phyloP scores from a whole-genome alignment of 2,113 vertebrate genomes.

The Hypanus sabinus region DNA sequence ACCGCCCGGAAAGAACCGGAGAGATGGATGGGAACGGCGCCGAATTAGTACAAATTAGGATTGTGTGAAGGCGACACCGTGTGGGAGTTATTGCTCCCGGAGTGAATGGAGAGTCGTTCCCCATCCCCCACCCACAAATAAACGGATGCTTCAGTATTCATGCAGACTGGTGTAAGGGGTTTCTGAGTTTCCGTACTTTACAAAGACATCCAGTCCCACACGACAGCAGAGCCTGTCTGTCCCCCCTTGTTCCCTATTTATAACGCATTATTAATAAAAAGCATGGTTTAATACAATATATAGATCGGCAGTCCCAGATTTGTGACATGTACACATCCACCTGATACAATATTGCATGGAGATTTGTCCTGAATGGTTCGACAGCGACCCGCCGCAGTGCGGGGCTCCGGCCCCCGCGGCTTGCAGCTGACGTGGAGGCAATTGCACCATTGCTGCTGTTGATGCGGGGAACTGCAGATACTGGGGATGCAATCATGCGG shows the following conservation, averaged over 20 bases:
- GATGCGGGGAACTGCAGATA: no score
- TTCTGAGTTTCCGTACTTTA: background rate
- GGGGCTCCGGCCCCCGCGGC: no score
- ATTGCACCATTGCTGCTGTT: no score
- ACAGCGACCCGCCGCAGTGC: background rate
- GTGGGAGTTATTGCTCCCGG: no score
- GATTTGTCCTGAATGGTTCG: background rate
- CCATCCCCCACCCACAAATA: background rate
- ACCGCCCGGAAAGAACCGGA: background rate
- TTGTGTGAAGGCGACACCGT: no score
- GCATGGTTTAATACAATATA: slow-evolving; percentile 37
- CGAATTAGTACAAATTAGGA: slow-evolving; percentile 22
- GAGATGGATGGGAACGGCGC: background rate
- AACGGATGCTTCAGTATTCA: background rate
- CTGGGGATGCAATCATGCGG: no score
- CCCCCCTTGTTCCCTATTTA: slow-evolving; percentile 17
- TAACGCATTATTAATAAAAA: slow-evolving; percentile 35
- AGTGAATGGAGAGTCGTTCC: background rate
- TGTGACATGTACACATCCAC: slow-evolving; percentile 21
- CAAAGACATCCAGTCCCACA: background rate
- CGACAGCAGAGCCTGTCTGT: background rate
- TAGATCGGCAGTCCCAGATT: background rate
- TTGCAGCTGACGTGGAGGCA: no score
- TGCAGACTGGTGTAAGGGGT: background rate
- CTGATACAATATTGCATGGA: slow-evolving; percentile 25